phyloP scores from a whole-genome alignment of 2,797 vertebrate species.

The Avahi laniger region DNA sequence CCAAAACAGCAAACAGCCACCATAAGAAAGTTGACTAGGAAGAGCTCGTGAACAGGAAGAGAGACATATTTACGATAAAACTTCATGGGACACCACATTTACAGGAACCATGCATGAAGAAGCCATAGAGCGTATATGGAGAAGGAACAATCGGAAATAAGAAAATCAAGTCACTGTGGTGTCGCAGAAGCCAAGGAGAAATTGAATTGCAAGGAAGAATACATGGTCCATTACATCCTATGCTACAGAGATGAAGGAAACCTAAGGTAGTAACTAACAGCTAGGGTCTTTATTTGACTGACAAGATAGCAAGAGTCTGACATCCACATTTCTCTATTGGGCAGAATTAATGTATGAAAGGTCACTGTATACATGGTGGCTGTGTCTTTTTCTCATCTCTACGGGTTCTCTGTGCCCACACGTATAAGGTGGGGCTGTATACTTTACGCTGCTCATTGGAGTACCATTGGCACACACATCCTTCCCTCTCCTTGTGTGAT shows the following conservation, averaged over 20 bases:
- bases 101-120: not conserved
- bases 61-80: not conserved
- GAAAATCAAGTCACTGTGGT: not conserved
- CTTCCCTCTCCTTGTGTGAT: not conserved
- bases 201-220: conserved; percentile 3
- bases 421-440: not conserved
- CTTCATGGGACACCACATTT: not conserved
- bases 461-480: not conserved
- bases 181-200: not conserved
- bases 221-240: not conserved
- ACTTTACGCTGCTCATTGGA: not conserved
- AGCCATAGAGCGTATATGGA: not conserved
- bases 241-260: not conserved
- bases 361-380: not conserved
- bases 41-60: not conserved
- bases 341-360: not conserved
- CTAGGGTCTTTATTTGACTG: not conserved
- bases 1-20: not conserved
- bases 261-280: not conserved
- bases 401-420: not conserved
- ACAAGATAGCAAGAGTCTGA: not conserved
- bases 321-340: not conserved
- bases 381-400: not conserved
- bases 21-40: not conserved
- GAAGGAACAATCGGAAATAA: not conserved